Percentiles rank a stretch among this genome's conserved stretches.
Conservation (phyloP, 1,140 invertebrate genomes). For the Geopemphigus sp. region DNA sequence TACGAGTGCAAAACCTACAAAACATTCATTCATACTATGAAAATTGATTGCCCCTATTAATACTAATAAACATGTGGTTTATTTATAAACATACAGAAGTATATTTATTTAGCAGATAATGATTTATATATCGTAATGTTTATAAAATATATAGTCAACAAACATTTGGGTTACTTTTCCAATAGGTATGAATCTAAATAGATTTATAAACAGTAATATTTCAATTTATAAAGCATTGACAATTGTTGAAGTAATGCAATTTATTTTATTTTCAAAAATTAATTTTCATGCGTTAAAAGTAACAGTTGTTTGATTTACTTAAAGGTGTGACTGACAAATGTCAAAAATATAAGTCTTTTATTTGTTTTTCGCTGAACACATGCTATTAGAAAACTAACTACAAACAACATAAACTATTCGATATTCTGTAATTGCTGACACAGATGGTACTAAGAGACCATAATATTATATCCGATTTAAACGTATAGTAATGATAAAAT, state of each 20-base stretch:
- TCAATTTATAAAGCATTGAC: no score
- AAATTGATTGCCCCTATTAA: no score
- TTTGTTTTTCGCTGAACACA: not conserved
- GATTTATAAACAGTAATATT: no score
- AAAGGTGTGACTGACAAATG: not conserved
- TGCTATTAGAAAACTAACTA: not conserved
- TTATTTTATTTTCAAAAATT: not conserved
- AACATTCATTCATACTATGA: no score
- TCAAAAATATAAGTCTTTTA: not conserved
- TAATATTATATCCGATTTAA: not conserved
- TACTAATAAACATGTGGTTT: no score
- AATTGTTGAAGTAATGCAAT: no score
- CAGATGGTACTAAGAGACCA: slow-evolving; percentile 1
- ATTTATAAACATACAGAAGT: no score
- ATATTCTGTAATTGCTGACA: not conserved
- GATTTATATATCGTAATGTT: no score
- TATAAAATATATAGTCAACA: no score
- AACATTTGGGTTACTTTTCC: no score
- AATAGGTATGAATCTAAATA: no score
- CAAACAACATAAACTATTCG: not conserved
- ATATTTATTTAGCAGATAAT: no score
- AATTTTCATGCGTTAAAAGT: not conserved
- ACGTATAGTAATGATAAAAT: not conserved
- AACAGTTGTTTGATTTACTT: slow-evolving; percentile 8
- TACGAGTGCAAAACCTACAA: slow-evolving; percentile 37